Evolutionary conservation across 2,797 vertebrate species (phyloP).

Genomic region (Platyrinchus mystaceus): DNA sequence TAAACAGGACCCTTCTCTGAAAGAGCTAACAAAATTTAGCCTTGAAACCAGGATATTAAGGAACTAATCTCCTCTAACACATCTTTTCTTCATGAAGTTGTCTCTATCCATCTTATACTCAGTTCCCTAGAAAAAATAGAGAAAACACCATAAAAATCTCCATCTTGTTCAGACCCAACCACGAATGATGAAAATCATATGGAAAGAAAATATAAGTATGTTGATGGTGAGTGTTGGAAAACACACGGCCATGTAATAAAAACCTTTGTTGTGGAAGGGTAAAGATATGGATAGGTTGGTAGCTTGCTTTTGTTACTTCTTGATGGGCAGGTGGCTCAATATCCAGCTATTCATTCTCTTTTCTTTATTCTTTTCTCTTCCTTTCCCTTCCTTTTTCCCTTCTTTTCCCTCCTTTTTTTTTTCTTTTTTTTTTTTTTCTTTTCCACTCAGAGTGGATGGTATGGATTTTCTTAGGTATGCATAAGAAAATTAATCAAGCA

Average conservation of each 20-base stretch:
- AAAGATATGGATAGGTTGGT: background rate
- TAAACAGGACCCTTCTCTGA: background rate
- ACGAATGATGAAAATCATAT: background rate
- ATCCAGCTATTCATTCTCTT: background rate
- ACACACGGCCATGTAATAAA: background rate
- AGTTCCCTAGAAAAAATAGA: background rate
- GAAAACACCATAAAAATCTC: background rate
- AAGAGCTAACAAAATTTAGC: background rate
- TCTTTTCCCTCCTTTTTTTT: no score
- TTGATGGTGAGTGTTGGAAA: background rate
- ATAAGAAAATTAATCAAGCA: background rate
- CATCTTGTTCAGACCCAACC: background rate
- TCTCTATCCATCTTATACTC: background rate
- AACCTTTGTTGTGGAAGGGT: background rate
- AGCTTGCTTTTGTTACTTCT: background rate
- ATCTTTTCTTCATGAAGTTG: background rate
- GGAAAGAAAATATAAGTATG: background rate
- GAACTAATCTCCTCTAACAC: background rate
- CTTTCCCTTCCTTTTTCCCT: background rate
- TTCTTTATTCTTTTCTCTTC: background rate
- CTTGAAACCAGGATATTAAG: background rate
- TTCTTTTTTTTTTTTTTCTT: fast-evolving
- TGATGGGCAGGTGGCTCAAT: background rate
- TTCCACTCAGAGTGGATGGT: background rate
- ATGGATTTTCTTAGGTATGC: background rate